These are phyloP conservation scores for Siphamia tubifer DNA, from an alignment of 2,113 vertebrate species.

Conservation along the genomic window DNA sequence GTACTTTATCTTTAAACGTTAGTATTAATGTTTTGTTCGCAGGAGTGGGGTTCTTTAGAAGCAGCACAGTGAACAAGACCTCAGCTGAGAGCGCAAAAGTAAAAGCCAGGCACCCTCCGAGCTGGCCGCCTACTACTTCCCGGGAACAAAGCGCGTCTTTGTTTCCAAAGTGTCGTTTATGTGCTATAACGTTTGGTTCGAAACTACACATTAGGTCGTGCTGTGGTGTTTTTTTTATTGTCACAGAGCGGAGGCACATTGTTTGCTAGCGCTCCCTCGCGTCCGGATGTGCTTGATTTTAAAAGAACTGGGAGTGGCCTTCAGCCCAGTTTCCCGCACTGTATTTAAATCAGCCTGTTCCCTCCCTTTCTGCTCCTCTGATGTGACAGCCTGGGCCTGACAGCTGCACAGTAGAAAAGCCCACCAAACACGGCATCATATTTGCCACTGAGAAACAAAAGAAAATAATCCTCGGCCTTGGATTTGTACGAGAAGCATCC, in stretches of 20 bases:
- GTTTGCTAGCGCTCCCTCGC: conserved; percentile 75
- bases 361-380: conserved; percentile 59
- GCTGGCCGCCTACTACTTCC: rapidly evolving
- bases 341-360: conserved; percentile 73
- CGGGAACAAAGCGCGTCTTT: background rate
- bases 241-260: conserved; percentile 59
- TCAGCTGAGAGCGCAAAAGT: conserved; percentile 28
- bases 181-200: rapidly evolving
- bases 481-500: too few species aligned
- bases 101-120: background rate
- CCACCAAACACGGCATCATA: too few species aligned
- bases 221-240: conserved; percentile 60
- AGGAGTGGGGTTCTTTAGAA: conserved; percentile 8
- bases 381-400: conserved; percentile 35
- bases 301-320: conserved; percentile 74
- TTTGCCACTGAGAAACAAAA: too few species aligned
- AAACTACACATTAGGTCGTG: background rate
- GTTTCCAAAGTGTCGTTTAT: rapidly evolving
- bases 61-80: conserved; percentile 9
- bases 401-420: conserved; percentile 5
- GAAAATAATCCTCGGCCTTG: too few species aligned
- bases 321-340: conserved; percentile 73
- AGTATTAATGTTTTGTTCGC: conserved; percentile 27
- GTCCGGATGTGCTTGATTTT: conserved; percentile 71
- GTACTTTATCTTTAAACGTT: background rate